A percentile compares a stretch with the other conserved stretches of the same genome.
Evolutionary conservation across 2,888 invertebrate genomes (phyloP).

Genomic region (Bellardia pandia): DNA sequence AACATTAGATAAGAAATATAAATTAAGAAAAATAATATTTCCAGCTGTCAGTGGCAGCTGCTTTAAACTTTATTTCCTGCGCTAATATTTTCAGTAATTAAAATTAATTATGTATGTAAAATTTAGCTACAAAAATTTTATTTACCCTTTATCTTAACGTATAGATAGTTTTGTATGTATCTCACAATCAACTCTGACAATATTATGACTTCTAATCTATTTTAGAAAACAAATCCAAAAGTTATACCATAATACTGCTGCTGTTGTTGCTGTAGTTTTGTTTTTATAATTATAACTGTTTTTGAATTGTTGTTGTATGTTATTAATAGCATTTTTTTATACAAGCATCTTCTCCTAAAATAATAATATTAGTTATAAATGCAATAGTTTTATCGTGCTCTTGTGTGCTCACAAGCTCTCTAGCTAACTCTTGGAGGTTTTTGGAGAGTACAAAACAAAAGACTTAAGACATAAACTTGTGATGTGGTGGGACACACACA

Average conservation of each 20-base stretch:
- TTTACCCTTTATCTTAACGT: background rate
- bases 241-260: background rate
- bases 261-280: slow-evolving; percentile 28
- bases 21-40: background rate
- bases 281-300: slow-evolving; percentile 64
- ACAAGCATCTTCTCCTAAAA: slow-evolving; percentile 25
- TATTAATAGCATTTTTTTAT: background rate
- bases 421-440: slow-evolving; percentile 20
- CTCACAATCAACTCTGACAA: background rate
- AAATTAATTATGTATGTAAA: background rate
- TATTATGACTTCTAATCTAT: slow-evolving; percentile 31
- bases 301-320: slow-evolving; percentile 53
- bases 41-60: background rate
- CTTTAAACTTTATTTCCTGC: background rate
- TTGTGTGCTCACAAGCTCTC: slow-evolving; percentile 55
- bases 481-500: background rate
- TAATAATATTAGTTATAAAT: background rate
- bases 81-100: background rate
- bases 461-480: slow-evolving; percentile 74
- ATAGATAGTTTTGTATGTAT: background rate
- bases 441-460: slow-evolving; percentile 62
- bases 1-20: no score
- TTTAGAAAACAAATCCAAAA: background rate
- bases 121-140: background rate
- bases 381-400: slow-evolving; percentile 19